These are phyloP conservation scores for Escarpia spicata DNA, from an alignment of 2,888 invertebrate species.

Conservation along the genomic window DNA sequence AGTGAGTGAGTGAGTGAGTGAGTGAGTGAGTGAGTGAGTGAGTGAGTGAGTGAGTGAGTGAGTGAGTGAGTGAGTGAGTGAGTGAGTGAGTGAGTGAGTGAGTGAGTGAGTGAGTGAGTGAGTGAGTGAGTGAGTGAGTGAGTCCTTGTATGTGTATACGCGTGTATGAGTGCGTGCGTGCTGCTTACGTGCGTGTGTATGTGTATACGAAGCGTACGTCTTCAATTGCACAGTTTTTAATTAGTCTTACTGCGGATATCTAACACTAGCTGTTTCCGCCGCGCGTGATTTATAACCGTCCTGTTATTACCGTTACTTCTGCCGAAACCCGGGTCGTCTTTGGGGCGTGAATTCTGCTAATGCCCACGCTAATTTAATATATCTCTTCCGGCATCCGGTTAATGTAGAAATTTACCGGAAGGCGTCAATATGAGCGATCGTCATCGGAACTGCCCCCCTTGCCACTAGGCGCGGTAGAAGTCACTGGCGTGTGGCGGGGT, in stretches of 20 bases:
- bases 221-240: not conserved
- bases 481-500: not conserved
- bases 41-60: too few species aligned
- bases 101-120: too few species aligned
- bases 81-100: too few species aligned
- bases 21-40: too few species aligned
- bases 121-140: too few species aligned
- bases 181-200: not conserved
- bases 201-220: not conserved
- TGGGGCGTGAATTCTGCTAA: not conserved
- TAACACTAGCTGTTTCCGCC: not conserved
- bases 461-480: not conserved
- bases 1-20: too few species aligned
- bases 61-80: too few species aligned
- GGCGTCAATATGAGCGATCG: not conserved
- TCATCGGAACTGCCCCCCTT: not conserved
- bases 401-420: slow-evolving; percentile 3
- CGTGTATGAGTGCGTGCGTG: not conserved
- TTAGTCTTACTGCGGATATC: not conserved
- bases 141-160: too few species aligned
- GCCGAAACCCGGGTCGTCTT: not conserved
- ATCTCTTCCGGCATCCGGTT: slow-evolving; percentile 16
- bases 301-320: not conserved
- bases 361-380: not conserved
- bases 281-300: not conserved